Percentiles rank a stretch among this genome's conserved stretches.
phyloP scores from a whole-genome alignment of 1,140 invertebrate species.

The Campodea augens region DNA sequence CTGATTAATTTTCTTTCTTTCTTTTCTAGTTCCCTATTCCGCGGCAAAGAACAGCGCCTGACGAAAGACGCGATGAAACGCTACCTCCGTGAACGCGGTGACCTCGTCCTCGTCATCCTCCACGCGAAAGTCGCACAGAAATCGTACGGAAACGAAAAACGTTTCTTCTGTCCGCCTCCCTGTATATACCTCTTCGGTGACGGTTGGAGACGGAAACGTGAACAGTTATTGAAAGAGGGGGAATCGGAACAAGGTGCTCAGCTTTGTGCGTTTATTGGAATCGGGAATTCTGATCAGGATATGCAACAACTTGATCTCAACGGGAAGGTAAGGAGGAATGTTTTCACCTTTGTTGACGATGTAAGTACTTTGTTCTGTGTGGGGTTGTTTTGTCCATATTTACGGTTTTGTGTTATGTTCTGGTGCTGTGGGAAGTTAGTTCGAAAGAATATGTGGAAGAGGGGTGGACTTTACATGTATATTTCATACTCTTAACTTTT shows the following conservation, averaged over 20 bases:
- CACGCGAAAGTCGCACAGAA: conserved; percentile 99
- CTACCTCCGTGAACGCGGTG: conserved; percentile 79
- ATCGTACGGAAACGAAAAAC: conserved; percentile 98
- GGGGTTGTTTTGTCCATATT: no score
- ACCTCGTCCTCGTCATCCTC: conserved; percentile 91
- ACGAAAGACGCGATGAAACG: conserved; percentile 90
- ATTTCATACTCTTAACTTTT: no score
- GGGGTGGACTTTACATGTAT: no score
- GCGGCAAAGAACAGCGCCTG: conserved; percentile 61
- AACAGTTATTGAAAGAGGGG: conserved; percentile 71
- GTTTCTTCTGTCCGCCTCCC: conserved; percentile 98
- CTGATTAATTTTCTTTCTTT: no score
- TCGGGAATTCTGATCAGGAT: conserved; percentile 95
- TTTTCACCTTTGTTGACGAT: neutral
- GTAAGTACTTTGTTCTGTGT: no score
- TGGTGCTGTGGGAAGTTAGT: no score
- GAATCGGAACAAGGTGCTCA: conserved; percentile 77
- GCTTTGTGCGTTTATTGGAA: conserved; percentile 94
- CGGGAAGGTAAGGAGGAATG: conserved; percentile 31
- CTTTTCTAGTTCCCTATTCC: conserved; percentile 42
- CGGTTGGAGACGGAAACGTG: conserved; percentile 86
- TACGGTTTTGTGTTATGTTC: no score
- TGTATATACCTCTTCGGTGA: conserved; percentile 96
- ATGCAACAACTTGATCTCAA: conserved; percentile 97
- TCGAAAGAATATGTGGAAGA: no score